Percentiles rank a stretch among this genome's conserved stretches.
phyloP scores from a whole-genome alignment of 2,888 invertebrate genomes.

The Ditula angustiorana region DNA sequence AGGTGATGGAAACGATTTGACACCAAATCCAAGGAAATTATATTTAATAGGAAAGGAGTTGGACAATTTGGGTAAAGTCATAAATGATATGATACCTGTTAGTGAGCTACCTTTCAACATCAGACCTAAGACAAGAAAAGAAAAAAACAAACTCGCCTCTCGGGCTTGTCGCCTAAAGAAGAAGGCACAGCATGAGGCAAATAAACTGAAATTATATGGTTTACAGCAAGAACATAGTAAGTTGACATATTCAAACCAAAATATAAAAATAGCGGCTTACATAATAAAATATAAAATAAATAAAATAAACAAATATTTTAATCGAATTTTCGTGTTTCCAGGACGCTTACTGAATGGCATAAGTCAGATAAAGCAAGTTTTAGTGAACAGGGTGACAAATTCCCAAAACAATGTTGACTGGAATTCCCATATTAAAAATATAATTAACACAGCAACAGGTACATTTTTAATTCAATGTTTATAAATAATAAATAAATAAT shows the following conservation, averaged over 20 bases:
- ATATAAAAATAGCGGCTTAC: background rate
- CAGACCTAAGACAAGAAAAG: constrained; percentile 96
- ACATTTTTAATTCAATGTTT: constrained; percentile 41
- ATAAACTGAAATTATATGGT: constrained; percentile 97
- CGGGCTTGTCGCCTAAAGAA: constrained; percentile 98
- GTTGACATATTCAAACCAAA: constrained; percentile 58
- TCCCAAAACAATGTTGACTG: constrained; percentile 85
- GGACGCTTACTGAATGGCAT: constrained; percentile 92
- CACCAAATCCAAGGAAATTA: constrained; percentile 97
- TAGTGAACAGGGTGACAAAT: constrained; percentile 88
- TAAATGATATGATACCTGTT: constrained; percentile 98
- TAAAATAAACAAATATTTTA: background rate
- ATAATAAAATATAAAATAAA: background rate
- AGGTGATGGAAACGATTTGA: constrained; percentile 98
- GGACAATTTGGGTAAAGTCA: constrained; percentile 95
- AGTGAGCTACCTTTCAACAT: constrained; percentile 96
- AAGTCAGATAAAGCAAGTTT: constrained; percentile 90
- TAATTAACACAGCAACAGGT: constrained; percentile 90
- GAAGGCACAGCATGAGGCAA: constrained; percentile 99
- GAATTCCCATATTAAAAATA: constrained; percentile 89
- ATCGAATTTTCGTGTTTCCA: constrained; percentile 67
- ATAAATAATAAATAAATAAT: too few species aligned
- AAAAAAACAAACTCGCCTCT: constrained; percentile 98
- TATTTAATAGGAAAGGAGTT: constrained; percentile 96
- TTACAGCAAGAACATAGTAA: constrained; percentile 97